Percentiles rank a stretch among this genome's conserved stretches.
These are phyloP conservation scores for Muscicapa adusta DNA, from an alignment of 2,113 vertebrate genomes.

Conservation along the genomic window DNA sequence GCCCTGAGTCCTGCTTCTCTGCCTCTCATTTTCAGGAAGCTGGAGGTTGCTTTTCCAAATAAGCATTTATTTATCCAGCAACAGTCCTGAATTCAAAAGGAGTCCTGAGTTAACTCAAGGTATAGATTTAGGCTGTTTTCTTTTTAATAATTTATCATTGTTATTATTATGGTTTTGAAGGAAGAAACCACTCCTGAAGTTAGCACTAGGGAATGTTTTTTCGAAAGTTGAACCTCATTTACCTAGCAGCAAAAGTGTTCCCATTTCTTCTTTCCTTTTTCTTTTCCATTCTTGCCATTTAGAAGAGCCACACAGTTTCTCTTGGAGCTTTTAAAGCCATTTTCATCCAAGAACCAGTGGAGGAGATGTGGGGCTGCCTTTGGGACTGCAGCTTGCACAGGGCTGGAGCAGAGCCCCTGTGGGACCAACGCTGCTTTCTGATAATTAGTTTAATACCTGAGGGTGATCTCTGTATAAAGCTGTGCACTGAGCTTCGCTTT, in stretches of 20 bases:
- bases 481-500: neutral
- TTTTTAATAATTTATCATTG: constrained; percentile 15
- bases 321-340: neutral
- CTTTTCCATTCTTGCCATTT: neutral
- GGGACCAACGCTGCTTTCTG: fast-evolving
- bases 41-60: neutral
- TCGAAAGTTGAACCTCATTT: neutral
- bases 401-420: neutral
- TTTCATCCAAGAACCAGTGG: neutral
- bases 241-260: neutral
- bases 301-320: neutral
- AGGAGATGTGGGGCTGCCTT: neutral
- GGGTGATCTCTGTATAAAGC: neutral
- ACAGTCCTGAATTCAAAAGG: neutral
- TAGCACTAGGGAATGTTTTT: neutral
- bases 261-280: neutral
- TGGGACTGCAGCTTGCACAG: neutral
- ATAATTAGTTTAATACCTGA: neutral
- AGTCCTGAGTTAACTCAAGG: neutral
- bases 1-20: fast-evolving
- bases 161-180: neutral
- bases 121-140: neutral
- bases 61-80: neutral
- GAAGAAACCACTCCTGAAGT: neutral
- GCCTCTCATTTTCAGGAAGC: neutral